Evolutionary conservation across 1,140 invertebrate genomes (phyloP), one percentile per base, ranked within the genome.

Genomic region (Melipona quadrifasciata): DNA sequence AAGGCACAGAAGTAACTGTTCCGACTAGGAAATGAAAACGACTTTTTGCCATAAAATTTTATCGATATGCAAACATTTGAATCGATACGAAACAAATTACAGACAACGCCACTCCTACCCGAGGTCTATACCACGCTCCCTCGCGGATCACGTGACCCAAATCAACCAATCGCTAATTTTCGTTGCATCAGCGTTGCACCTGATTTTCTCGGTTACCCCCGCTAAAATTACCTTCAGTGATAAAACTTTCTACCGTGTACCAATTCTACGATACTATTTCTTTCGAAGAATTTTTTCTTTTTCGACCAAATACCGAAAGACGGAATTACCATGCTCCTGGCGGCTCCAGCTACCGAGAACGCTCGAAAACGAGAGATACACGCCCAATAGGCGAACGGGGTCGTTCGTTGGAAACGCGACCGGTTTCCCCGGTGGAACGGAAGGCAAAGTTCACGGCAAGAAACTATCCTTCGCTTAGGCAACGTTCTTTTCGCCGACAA

Each of bases 371-470:
- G 16, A n/a, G 70, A 64, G 73, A 47, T 6, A 47, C 39, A 47
- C 39, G 39, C 65, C 39, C 27, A 21, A 68, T 55, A 57, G 17
- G 53, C 16, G 65, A 34, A 24, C 31, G 31, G 31, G 47, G 61
- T 1, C 16, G 27, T 61, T 76, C 34, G 55, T 34, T 58, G 55
- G 73, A 78, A 78, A 78, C 47, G 27, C 77, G 77, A 70, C 64
- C 14, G 65, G 74, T 78, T 68, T n/a, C n/a, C 51, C 31, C 31
- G 24, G 5, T 19, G 64, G 19, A 53, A 21, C 65, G 39, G 55
- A 61, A 79, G 82, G 82, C 82, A 84, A 84, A 84, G 82, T 84
- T 84, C 82, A 84, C 67, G 82, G 82, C 51, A 47, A 84, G 82
- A 84, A 84, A 57, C 27, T 82, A 65, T 82, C 80, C 75, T 83